Evolutionary conservation across 2,797 vertebrate species (phyloP).

Genomic region (Onychomys arenicola): DNA sequence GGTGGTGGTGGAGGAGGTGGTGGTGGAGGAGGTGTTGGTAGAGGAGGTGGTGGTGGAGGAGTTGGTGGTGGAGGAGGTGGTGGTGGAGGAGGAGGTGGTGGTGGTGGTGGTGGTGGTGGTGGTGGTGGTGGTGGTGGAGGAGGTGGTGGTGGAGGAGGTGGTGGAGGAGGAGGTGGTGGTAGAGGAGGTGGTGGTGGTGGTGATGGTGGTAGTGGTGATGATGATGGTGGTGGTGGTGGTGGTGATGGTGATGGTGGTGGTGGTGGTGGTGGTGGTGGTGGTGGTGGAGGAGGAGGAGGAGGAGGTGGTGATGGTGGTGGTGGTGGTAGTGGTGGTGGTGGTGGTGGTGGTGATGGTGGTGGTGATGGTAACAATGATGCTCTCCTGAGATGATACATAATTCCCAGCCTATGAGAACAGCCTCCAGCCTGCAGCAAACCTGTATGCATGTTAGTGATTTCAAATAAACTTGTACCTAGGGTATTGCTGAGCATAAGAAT

Average conservation of each 20-base stretch:
- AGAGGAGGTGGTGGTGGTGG: not conserved
- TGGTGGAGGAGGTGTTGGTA: no score
- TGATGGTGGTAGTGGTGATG: rapidly evolving
- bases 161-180: no score
- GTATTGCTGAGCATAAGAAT: not conserved
- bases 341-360: rapidly evolving
- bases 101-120: no score
- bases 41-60: no score
- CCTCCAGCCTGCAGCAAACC: not conserved
- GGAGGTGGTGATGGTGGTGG: not conserved
- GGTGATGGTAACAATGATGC: no score
- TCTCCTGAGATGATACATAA: not conserved
- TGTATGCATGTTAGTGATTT: not conserved
- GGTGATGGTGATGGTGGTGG: rapidly evolving
- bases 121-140: no score
- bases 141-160: not conserved
- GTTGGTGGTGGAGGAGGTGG: no score
- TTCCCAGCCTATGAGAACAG: not conserved
- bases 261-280: not conserved
- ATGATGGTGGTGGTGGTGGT: not conserved
- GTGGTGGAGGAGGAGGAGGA: not conserved
- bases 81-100: no score
- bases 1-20: not conserved
- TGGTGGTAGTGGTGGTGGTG: not conserved
- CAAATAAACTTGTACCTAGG: not conserved